Evolutionary conservation across 2,888 invertebrate species (phyloP), one percentile per base, ranked within the genome.

Genomic region (Margaritifera margaritifera): DNA sequence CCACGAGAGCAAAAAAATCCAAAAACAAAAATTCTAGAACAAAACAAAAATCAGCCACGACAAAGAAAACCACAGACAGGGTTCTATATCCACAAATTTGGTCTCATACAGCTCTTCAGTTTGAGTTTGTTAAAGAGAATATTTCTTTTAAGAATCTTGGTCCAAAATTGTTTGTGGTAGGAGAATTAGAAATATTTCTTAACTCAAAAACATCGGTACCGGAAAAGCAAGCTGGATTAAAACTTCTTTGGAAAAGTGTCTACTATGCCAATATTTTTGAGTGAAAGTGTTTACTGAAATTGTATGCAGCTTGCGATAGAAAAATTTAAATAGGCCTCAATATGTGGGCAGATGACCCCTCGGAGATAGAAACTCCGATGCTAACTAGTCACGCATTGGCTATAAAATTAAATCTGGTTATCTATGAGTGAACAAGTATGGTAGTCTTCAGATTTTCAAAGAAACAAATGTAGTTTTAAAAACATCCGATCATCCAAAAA

Each of bases 261-360:
- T 66, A 66, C 52, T 60, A 59, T 55, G 53, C 60, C 25, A 66
- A 61, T 42, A 61, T 66, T 55, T 66, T 60, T 54, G 22, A 59
- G n/a, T 66, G 66, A 60, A 66, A 61, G 31, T 60, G 59, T 19
- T n/a, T 66, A 25, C 42, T 66, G 22, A 60, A 53, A 52, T 66
- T 65, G 27, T 65, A 65, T 31, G 65, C 65, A 2, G 59, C 65
- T 4, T 65, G 65, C 55, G 20, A 58, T 24, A 57, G 59, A 15
- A n/a, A 53, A 52, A 65, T 59, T 19, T 53, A 58, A 31, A 25
- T 59, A 19, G 65, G 59, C 27, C 52, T 58, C 20, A 65, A 27
- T 19, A 20, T 22, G 2, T 59, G 59, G 65, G 57, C 51, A 11
- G 65, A 65, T 53, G 52, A 59, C 19, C 31, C 59, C 52, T 24